Base-by-base conservation (phyloP, 2,113 vertebrate species). In the Amblyopsis rosae region DNA sequence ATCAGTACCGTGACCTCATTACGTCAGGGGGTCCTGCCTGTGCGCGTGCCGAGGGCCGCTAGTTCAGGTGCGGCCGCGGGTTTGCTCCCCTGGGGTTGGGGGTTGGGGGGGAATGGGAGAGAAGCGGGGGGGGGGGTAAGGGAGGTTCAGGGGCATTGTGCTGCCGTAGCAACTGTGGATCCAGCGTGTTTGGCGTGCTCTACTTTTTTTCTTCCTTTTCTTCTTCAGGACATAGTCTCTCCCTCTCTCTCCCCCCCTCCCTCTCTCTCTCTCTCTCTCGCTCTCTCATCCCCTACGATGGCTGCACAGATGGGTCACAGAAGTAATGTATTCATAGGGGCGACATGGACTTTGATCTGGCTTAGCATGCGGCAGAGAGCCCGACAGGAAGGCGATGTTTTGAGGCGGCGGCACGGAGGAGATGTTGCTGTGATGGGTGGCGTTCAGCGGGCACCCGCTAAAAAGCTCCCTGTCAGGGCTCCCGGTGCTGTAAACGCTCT, bases 301-400 rank as follows among this genome's bases (percentile, higher is more conserved):
- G 80, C 72, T 59, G 78, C 85, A 89, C 84, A 90, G 87, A 90
- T 90, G 88, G 88, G 76, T 81, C 77, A 62, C 68, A 46, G 26
- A 26, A 26, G 81, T 90, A 76, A 90, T 90, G 89, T 90, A 91
- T 92, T 90, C 86, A 91, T 90, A 84, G 90, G 89, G 80, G 77
- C 73, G 69, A 73, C 78, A 62, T 82, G 77, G 79, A 86, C 87
- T 88, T 91, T 89, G 87, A 92, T 91, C 87, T 86, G 73, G 77
- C 79, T 87, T 82, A 80, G 82, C 69, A 81, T 87, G 82, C 81
- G 70, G 72, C 62, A 59, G 67, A 59, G 71, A 65, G 59, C 56
- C 69, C 60, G 68, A 58, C 59, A 32, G 70, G 72, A 56, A 51
- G 65, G 75, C 62, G 67, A 59, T 65, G 48, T 35, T 58, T 60